Conservation (phyloP, 2,888 invertebrate genomes). For the Drosophila siamana region DNA sequence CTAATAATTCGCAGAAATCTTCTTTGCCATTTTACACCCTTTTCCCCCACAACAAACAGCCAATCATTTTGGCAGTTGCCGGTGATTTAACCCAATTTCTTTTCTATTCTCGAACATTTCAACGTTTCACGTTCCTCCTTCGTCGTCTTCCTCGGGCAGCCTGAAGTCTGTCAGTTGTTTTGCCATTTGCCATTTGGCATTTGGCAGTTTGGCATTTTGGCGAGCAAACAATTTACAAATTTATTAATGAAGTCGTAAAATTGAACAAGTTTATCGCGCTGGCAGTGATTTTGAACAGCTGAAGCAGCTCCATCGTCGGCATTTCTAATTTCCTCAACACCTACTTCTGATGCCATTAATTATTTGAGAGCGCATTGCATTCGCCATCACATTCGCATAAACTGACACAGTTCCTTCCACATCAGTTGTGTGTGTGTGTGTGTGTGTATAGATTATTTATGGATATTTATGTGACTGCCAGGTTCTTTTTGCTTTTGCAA, state of each 20-base stretch:
- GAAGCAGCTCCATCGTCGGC: neutral
- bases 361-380: neutral
- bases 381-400: too few species aligned
- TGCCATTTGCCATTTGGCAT: neutral
- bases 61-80: neutral
- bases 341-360: slow-evolving; percentile 32
- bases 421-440: too few species aligned
- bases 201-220: too few species aligned
- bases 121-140: too few species aligned
- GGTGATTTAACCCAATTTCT: slow-evolving; percentile 1
- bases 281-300: slow-evolving; percentile 21
- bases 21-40: too few species aligned
- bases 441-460: too few species aligned
- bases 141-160: neutral
- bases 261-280: slow-evolving; percentile 46
- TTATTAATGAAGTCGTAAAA: slow-evolving; percentile 42
- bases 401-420: too few species aligned
- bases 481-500: too few species aligned
- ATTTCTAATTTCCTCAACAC: neutral
- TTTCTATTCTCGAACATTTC: neutral
- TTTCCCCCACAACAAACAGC: neutral
- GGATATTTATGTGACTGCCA: too few species aligned
- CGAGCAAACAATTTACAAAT: slow-evolving; percentile 2
- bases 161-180: neutral
- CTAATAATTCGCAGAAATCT: too few species aligned